These are phyloP conservation scores for Syngnathus scovelli DNA, from an alignment of 2,113 vertebrate species.

Conservation along the genomic window DNA sequence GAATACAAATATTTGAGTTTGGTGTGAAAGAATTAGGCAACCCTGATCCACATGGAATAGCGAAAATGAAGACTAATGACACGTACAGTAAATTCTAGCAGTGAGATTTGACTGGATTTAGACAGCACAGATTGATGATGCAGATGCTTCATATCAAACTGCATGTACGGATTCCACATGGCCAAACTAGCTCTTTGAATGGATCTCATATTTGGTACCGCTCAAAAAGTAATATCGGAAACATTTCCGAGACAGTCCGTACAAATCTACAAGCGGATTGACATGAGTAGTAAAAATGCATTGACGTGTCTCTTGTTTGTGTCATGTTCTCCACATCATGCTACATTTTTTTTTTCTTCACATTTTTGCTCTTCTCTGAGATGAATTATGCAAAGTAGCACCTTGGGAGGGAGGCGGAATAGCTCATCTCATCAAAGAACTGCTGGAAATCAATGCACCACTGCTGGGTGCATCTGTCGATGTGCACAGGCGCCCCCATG, in stretches of 20 bases:
- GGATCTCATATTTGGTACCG: constrained; percentile 34
- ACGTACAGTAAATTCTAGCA: neutral
- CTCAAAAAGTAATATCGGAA: constrained; percentile 44
- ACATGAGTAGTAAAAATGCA: constrained; percentile 37
- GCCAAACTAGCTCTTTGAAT: constrained; percentile 42
- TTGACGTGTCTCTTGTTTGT: constrained; percentile 51
- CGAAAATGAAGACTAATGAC: neutral
- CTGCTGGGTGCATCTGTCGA: constrained; percentile 57
- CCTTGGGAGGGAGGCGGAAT: constrained; percentile 68
- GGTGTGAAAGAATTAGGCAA: neutral
- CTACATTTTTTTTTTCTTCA: constrained; percentile 59
- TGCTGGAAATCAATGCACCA: constrained; percentile 70
- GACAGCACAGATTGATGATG: constrained; percentile 13
- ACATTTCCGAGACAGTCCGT: constrained; percentile 38
- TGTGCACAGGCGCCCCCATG: constrained; percentile 37
- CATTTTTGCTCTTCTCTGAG: constrained; percentile 59
- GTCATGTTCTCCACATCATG: constrained; percentile 38
- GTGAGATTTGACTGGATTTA: neutral
- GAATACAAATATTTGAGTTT: neutral
- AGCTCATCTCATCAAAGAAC: constrained; percentile 71
- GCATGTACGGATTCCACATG: constrained; percentile 33
- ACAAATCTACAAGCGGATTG: constrained; percentile 63
- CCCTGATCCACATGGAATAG: neutral
- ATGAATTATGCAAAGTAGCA: constrained; percentile 72
- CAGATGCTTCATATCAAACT: constrained; percentile 14